Conservation (phyloP, 2,113 vertebrate genomes). For the Merops nubicus region DNA sequence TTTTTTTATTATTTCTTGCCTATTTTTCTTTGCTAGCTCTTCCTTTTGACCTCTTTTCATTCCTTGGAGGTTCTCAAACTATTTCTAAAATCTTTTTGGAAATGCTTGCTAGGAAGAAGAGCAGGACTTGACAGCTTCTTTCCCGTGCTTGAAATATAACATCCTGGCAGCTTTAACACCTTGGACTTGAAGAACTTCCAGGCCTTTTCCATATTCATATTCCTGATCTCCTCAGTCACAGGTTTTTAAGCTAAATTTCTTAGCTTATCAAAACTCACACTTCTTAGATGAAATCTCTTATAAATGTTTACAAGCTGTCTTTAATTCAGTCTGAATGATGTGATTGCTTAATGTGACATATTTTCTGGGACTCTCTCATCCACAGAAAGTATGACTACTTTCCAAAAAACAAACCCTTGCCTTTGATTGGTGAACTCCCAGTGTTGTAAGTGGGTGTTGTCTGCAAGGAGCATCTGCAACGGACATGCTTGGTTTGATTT, state of each 20-base stretch:
- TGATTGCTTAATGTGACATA: neutral
- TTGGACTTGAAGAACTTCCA: slow-evolving; percentile 6
- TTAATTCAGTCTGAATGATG: neutral
- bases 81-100: neutral
- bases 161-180: neutral
- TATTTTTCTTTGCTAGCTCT: neutral
- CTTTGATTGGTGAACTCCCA: neutral
- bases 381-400: neutral
- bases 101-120: neutral
- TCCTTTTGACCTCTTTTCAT: neutral
- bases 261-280: neutral
- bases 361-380: neutral
- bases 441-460: neutral
- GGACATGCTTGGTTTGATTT: too few species aligned
- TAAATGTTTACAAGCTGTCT: slow-evolving; percentile 2
- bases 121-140: neutral
- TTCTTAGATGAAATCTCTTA: slow-evolving; percentile 21
- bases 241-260: neutral
- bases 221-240: neutral
- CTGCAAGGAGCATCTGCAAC: neutral
- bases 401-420: neutral
- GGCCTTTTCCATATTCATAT: neutral
- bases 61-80: neutral
- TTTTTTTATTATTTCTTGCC: neutral
- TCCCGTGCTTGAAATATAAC: neutral